Evolutionary conservation across 2,888 invertebrate genomes (phyloP).

Genomic region (Auanema freiburgensis): DNA sequence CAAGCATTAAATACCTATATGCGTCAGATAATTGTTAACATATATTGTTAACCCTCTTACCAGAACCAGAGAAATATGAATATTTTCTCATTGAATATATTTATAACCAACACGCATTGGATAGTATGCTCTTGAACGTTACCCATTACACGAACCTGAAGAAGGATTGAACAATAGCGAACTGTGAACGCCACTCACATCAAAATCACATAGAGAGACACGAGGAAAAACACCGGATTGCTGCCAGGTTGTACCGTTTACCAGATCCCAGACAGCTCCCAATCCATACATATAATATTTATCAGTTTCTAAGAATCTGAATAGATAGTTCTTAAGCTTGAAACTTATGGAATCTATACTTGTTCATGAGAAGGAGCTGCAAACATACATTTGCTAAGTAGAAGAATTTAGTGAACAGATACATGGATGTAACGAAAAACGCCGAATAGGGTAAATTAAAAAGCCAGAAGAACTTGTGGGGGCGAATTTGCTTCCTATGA

Average conservation of each 20-base stretch:
- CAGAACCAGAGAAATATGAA: slow-evolving; percentile 64
- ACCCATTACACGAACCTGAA: slow-evolving; percentile 62
- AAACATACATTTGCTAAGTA: slow-evolving; percentile 60
- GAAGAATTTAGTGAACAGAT: slow-evolving; percentile 60
- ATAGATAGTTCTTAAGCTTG: slow-evolving; percentile 1
- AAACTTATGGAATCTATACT: slow-evolving; percentile 23
- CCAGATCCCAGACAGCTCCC: slow-evolving; percentile 56
- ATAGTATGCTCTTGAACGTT: slow-evolving; percentile 63
- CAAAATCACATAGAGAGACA: slow-evolving; percentile 60
- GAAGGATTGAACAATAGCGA: neutral
- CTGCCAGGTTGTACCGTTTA: slow-evolving; percentile 62
- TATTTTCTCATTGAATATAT: slow-evolving; percentile 64
- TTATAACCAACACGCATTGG: slow-evolving; percentile 64
- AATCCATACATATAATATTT: slow-evolving; percentile 59
- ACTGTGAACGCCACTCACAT: slow-evolving; percentile 36
- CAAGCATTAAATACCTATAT: slow-evolving; percentile 48
- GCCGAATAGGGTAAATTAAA: slow-evolving; percentile 64
- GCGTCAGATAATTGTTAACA: neutral
- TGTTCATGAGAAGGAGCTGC: slow-evolving; percentile 62
- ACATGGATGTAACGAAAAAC: slow-evolving; percentile 61
- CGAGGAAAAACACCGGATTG: slow-evolving; percentile 60
- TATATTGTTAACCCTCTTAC: slow-evolving; percentile 32
- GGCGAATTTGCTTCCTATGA: slow-evolving; percentile 56
- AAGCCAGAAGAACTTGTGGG: slow-evolving; percentile 55
- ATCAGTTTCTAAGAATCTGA: slow-evolving; percentile 57